Percentiles rank a stretch among this genome's conserved stretches.
These are phyloP conservation scores for Apeira syringaria DNA, from an alignment of 2,888 invertebrate species.

Conservation along the genomic window DNA sequence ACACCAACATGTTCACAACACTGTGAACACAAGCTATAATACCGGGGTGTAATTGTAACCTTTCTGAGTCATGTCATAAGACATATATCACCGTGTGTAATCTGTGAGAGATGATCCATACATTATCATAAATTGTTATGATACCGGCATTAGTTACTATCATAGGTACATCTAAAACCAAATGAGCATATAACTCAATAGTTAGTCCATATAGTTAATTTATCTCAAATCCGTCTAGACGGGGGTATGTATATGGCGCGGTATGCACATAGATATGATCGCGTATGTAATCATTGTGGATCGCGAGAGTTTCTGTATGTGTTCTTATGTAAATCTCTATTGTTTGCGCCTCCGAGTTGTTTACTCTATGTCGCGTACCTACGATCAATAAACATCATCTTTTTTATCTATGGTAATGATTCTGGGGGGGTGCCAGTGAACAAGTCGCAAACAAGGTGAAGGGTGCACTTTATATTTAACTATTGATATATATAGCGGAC, in stretches of 20 bases:
- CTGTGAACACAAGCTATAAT: too few species aligned
- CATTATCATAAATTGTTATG: conserved; percentile 25
- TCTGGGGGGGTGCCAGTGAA: conserved; percentile 3
- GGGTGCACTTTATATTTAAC: neutral
- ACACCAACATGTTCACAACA: too few species aligned
- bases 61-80: conserved; percentile 8
- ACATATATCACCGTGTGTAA: conserved; percentile 1
- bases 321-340: conserved; percentile 25
- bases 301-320: conserved; percentile 17
- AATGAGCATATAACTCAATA: conserved; percentile 37
- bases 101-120: neutral
- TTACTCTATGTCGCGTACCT: conserved; percentile 19
- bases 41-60: too few species aligned
- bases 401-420: conserved; percentile 25
- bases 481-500: too few species aligned
- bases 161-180: conserved; percentile 34
- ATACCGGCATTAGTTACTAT: conserved; percentile 21
- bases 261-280: neutral
- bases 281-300: conserved; percentile 1
- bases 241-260: conserved; percentile 13
- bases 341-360: conserved; percentile 25
- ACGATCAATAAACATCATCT: conserved; percentile 19
- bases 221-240: conserved; percentile 22
- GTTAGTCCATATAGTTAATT: conserved; percentile 28
- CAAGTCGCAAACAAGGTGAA: neutral